Conservation (phyloP, 2,888 invertebrate genomes). For the Ochropleura leucogaster region DNA sequence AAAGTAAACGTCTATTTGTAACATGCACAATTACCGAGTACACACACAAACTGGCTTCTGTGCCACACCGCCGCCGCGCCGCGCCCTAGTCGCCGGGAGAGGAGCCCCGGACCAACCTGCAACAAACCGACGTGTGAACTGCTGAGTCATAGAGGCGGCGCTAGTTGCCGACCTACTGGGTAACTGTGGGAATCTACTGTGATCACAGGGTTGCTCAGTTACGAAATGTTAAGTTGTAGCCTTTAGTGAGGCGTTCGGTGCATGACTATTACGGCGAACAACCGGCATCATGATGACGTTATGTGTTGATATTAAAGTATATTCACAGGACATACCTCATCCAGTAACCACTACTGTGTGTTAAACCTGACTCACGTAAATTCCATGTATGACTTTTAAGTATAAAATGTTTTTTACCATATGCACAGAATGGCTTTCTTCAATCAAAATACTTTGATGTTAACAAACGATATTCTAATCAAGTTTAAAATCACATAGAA, state of each 20-base stretch:
- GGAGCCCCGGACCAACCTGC: constrained; percentile 13
- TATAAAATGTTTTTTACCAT: no score
- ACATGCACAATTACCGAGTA: constrained; percentile 46
- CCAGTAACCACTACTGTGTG: no score
- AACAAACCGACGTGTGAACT: constrained; percentile 72
- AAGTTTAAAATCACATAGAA: not conserved
- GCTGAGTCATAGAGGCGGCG: constrained; percentile 70
- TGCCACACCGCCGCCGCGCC: not conserved
- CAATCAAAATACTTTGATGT: not conserved
- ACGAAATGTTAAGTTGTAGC: constrained; percentile 1
- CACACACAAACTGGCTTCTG: not conserved
- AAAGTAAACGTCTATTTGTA: constrained; percentile 54
- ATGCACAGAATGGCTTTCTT: no score
- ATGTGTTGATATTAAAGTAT: no score
- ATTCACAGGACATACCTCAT: no score
- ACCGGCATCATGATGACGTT: no score
- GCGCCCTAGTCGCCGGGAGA: not conserved
- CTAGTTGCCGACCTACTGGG: not conserved
- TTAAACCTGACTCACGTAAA: no score
- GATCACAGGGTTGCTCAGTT: constrained; percentile 15
- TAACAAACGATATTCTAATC: not conserved
- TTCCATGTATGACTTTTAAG: no score
- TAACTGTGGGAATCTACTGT: constrained; percentile 34
- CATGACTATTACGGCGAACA: not conserved
- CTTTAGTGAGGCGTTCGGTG: not conserved